Base-by-base conservation (phyloP, 1,140 invertebrate species). In the Drosophila dunni region DNA sequence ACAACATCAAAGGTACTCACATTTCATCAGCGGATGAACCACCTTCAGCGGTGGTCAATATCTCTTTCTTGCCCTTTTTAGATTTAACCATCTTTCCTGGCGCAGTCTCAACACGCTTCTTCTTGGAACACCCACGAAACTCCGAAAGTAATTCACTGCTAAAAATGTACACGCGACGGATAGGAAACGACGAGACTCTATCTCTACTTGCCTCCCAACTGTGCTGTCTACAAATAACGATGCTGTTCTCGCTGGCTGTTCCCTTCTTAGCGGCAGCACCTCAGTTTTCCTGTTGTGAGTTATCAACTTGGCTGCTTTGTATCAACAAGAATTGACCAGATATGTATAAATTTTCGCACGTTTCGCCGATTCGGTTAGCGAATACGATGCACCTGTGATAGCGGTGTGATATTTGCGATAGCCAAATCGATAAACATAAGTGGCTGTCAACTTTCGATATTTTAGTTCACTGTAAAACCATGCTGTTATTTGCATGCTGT, bases 1-100 rank as follows among this genome's bases (percentile, higher is more conserved):
- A 64, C 38, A 15, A 8, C 5, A 11, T 3, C 9, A 15, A 38
- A 29, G 20, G 13, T 10, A 92, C 91, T 92, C 53, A 92, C 91
- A 81, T 84, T 75, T 92, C 91, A 57, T 92, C 91, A 56, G 72
- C 84, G 13, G 91, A 91, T 67, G 91, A 92, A 38, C 72, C 85
- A 56, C 74, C 83, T 60, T 82, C 90, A 63, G 68, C 86, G 53
- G 77, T 61, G 71, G 81, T 79, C 78, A 91, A 74, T 90, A 91
- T 91, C 90, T 92, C 91, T 91, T 92, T 92, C 91, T 92, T 92
- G 91, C 91, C 91, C 88, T 92, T 92, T 92, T 92, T 92, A 91
- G 90, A 75, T 90, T 92, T 92, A 91, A 92, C 91, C 91, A 92
- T 92, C 91, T 91, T 92, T 79, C 85, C 78, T 81, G 78, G 53